Conservation (phyloP, 2,113 vertebrate genomes). For the Abramis brama region DNA sequence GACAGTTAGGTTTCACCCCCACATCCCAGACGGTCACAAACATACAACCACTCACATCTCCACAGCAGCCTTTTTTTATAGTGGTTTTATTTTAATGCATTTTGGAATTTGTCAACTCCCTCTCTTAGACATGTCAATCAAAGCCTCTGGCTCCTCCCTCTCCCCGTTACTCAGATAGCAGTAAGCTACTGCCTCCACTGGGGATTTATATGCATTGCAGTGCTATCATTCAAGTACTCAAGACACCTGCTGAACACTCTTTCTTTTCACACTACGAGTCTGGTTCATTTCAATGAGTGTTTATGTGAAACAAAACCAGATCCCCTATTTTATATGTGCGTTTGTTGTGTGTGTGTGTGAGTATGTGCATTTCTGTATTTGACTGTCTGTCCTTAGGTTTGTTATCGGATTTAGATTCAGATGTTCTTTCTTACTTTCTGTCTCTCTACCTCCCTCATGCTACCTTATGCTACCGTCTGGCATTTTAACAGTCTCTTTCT, state of each 20-base stretch:
- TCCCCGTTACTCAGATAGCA: conserved; percentile 10
- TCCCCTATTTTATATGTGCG: conserved; percentile 63
- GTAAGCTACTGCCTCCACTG: conserved; percentile 59
- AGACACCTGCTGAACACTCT: conserved; percentile 22
- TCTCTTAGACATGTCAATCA: conserved; percentile 34
- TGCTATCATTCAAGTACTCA: conserved; percentile 24
- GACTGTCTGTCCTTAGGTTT: conserved; percentile 76
- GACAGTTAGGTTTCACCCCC: conserved; percentile 24
- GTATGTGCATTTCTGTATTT: conserved; percentile 67
- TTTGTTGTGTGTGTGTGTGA: conserved; percentile 62
- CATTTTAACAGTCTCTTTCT: conserved; percentile 5
- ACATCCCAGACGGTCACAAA: not conserved
- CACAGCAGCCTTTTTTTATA: too few relatives aligned
- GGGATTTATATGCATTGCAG: conserved; percentile 45
- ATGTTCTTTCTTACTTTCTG: conserved; percentile 40
- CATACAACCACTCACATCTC: not conserved
- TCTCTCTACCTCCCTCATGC: conserved; percentile 59
- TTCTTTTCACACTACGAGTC: conserved; percentile 60
- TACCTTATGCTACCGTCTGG: conserved; percentile 42
- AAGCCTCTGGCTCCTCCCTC: conserved; percentile 47
- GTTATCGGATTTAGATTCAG: conserved; percentile 71
- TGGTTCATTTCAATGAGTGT: conserved; percentile 64
- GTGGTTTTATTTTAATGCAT: not conserved
- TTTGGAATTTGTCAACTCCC: conserved; percentile 20
- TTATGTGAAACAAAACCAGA: conserved; percentile 67